Percentiles rank a stretch among this genome's conserved stretches.
Evolutionary conservation across 2,797 vertebrate species (phyloP).

Genomic region (Sebastes baramenuke): DNA sequence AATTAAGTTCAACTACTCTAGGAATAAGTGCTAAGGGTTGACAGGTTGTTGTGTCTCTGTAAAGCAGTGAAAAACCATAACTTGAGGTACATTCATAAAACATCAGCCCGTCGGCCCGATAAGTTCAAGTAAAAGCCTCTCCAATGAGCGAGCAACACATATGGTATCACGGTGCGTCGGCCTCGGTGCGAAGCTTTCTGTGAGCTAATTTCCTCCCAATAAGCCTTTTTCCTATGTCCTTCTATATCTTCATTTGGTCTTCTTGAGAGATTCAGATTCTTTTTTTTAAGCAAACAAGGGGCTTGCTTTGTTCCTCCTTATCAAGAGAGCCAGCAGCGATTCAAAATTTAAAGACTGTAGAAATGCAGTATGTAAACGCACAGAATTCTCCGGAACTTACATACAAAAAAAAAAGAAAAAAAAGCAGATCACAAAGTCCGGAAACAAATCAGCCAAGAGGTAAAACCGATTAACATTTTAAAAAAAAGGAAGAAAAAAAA

Average conservation of each 20-base stretch:
- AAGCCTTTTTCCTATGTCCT: slow-evolving; percentile 51
- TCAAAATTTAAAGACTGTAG: slow-evolving; percentile 76
- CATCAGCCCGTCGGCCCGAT: slow-evolving; percentile 59
- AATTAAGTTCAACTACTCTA: slow-evolving; percentile 36
- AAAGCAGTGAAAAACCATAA: slow-evolving; percentile 60
- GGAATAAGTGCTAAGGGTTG: slow-evolving; percentile 64
- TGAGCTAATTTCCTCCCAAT: slow-evolving; percentile 46
- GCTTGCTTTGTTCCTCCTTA: slow-evolving; percentile 73
- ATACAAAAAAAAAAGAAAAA: slow-evolving; percentile 57
- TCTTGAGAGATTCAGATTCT: slow-evolving; percentile 75
- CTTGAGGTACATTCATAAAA: slow-evolving; percentile 80
- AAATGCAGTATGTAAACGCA: slow-evolving; percentile 81
- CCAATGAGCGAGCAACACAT: slow-evolving; percentile 56
- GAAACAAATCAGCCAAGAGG: slow-evolving; percentile 76
- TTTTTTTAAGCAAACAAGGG: slow-evolving; percentile 64
- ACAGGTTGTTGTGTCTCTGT: slow-evolving; percentile 30
- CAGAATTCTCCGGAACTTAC: slow-evolving; percentile 61
- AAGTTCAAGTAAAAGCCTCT: slow-evolving; percentile 82
- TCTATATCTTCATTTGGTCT: slow-evolving; percentile 82
- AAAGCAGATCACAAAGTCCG: slow-evolving; percentile 53
- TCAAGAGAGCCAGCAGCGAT: slow-evolving; percentile 72
- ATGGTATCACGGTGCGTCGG: slow-evolving; percentile 34
- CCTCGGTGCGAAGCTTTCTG: slow-evolving; percentile 35
- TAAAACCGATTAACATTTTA: slow-evolving; percentile 71
- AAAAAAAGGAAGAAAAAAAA: slow-evolving; percentile 49